Conservation (phyloP, 1,140 invertebrate species). For the Ceratina japonica region DNA sequence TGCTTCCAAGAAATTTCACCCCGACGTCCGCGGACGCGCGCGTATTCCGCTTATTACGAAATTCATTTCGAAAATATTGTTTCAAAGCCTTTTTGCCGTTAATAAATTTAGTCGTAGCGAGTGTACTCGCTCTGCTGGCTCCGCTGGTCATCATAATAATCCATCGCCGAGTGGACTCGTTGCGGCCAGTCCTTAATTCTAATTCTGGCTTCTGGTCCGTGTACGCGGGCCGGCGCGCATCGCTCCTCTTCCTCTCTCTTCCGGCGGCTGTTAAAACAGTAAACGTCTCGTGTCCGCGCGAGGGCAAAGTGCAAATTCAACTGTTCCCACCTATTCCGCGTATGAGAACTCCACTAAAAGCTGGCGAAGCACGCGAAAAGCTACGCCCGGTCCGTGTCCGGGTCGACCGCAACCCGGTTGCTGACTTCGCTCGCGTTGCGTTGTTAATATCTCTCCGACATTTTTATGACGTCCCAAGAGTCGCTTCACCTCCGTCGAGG, state of each 20-base stretch:
- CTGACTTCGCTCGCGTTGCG: conserved; percentile 18
- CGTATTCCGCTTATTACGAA: neutral
- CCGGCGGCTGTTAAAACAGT: conserved; percentile 18
- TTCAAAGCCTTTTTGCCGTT: neutral
- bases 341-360: conserved; percentile 54
- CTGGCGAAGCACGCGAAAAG: conserved; percentile 52
- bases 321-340: conserved; percentile 47
- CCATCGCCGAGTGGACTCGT: conserved; percentile 22
- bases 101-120: neutral
- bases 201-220: conserved; percentile 7
- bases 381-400: conserved; percentile 38
- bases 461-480: neutral
- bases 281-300: conserved; percentile 37
- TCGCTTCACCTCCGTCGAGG: too few species aligned
- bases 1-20: too few species aligned
- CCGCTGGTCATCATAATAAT: conserved; percentile 28
- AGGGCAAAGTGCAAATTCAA: conserved; percentile 58
- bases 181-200: conserved; percentile 22
- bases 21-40: too few species aligned
- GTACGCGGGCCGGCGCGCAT: too few species aligned
- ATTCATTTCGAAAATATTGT: neutral
- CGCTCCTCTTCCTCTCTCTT: conserved; percentile 1
- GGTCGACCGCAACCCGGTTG: conserved; percentile 38
- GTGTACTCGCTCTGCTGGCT: neutral
- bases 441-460: conserved; percentile 12